Evolutionary conservation across 2,113 vertebrate genomes (phyloP), one percentile per base, ranked within the genome.

Genomic region (Arvicanthis niloticus): DNA sequence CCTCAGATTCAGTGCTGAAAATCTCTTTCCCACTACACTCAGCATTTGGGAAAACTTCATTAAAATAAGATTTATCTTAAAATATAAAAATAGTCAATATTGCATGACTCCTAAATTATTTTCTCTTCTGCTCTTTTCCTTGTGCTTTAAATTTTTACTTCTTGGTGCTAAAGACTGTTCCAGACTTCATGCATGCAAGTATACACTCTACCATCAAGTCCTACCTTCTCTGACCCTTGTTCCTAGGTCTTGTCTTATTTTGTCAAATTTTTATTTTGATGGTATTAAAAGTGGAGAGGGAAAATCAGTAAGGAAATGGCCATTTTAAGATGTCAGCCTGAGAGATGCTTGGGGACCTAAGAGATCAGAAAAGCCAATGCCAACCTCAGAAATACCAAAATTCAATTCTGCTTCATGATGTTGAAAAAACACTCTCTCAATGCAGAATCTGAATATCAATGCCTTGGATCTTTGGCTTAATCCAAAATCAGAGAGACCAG

Each of bases 401-500:
- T 75, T 26, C 19, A 76, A 7, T 42, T n/a, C 21, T 24, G 15
- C 24, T 88, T 80, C n/a, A 31, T 45, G n/a, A 76, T 1, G 51
- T 31, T 88, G 34, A 88, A 85, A 40, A 94, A 60, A 72, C 12
- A 78, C 62, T 88, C 3, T 81, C 29, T 92, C 75, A 60, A 70
- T 42, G 45, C 26, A 42, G 65, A 37, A 95, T 94, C 48, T 94
- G 58, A 88, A 90, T 58, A 37, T 34, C 73, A 92, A 76, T 96
- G 70, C 22, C 65, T 92, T 85, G 51, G 58, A 88, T 75, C 65
- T 93, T 67, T 56, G 7, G 40, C 17, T 92, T 93, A 75, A 75
- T 87, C 53, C 26, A 51, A 91, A 86, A 21, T 0, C 17, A 56
- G 42, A 94, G n/a, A 95, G 24, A 94, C 31, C 42, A 72, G 65